Evolutionary conservation across 2,888 invertebrate genomes (phyloP), one percentile per base, ranked within the genome.

Genomic region (Dryadula phaetusa): DNA sequence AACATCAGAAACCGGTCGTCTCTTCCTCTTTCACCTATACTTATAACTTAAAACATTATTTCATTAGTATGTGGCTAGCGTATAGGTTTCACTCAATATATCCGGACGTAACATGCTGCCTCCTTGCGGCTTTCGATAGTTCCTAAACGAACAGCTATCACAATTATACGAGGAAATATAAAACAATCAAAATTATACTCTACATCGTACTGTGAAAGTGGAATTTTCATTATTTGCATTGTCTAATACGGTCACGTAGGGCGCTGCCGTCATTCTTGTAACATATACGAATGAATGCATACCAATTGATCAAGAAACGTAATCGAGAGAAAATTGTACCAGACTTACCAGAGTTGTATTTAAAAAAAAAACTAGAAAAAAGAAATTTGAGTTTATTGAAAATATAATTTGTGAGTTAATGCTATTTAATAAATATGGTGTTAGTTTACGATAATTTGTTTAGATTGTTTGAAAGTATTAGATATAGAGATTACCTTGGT

Each of bases 281-380:
- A 92, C 90, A 84, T 74, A 81, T 73, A 77, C 76, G 82, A 79
- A 76, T 72, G 71, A 71, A 73, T 79, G 88, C 88, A 92, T 92
- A 87, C 83, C 73, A 87, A 92, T 85, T 76, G 74, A 81, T 83
- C 74, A 76, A 76, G 79, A 78, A 83, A 87, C 88, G 91, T 92
- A 92, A 92, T 88, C 84, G 80, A 82, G 90, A 85, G 92, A 91
- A 92, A 91, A 91, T 86, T 87, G 85, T 88, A 87, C 79, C 82
- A 83, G 70, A 62, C 37, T 22, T 8, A 3, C 60, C 87, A 86
- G 90, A 73, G 77, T 69, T 70, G 85, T 61, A 62, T 52, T 64
- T 25, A 0, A 18, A 18, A 28, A 14, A 46, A 18, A 18, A 28
- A 14, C 37, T 22, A 40, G 28, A 28, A 25, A 44, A 44, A 44